Percentiles rank a stretch among this genome's conserved stretches.
phyloP scores from a whole-genome alignment of 2,113 vertebrate species.

The Aix galericulata region DNA sequence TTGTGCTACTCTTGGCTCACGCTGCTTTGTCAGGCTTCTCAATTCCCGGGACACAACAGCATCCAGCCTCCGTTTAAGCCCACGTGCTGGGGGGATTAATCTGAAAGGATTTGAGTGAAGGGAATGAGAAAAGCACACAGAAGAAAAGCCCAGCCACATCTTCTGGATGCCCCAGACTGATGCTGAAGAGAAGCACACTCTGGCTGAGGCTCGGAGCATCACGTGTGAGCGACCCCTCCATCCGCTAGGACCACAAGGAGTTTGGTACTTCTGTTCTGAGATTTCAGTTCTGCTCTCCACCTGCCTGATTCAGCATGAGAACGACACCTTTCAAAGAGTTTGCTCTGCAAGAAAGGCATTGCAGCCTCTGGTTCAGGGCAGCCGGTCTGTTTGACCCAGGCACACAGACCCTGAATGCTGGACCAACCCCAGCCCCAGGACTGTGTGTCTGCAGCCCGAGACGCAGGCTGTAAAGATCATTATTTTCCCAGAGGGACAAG shows the following conservation, averaged over 20 bases:
- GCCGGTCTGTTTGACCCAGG: background rate
- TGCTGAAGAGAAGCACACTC: background rate
- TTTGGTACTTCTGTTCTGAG: background rate
- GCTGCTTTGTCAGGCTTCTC: background rate
- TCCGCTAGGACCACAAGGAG: background rate
- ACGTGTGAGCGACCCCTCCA: background rate
- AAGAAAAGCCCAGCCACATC: background rate
- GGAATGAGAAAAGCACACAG: background rate
- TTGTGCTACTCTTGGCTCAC: background rate
- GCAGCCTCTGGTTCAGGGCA: background rate
- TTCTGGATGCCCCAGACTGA: background rate
- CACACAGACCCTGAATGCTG: background rate
- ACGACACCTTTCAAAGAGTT: background rate
- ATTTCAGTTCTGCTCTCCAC: background rate
- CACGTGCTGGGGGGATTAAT: background rate
- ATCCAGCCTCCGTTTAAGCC: background rate
- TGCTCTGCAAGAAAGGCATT: background rate
- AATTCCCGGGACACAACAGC: background rate
- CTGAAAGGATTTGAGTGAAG: background rate
- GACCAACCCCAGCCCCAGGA: background rate
- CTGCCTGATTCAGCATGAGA: background rate
- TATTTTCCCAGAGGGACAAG: background rate
- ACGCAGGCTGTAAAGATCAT: background rate
- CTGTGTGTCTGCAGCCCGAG: background rate
- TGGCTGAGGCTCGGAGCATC: background rate